Evolutionary conservation across 2,797 vertebrate species (phyloP).

Genomic region (Squalus acanthias): DNA sequence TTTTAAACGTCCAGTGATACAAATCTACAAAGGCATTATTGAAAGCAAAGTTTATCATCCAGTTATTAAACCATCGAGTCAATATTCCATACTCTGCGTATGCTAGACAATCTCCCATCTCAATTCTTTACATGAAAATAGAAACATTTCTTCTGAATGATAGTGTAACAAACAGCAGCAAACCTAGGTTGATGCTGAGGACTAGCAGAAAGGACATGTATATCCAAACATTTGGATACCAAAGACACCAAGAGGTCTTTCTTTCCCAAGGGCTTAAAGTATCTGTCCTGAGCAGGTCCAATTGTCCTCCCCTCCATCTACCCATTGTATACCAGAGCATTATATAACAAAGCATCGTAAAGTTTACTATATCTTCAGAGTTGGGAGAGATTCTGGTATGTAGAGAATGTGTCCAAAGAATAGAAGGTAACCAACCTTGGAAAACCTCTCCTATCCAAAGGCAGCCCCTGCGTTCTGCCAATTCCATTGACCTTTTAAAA

Average conservation of each 20-base stretch:
- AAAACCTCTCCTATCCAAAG: not conserved
- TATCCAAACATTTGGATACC: no score
- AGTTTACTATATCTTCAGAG: no score
- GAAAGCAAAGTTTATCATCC: not conserved
- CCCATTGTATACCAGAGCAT: no score
- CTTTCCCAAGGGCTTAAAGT: no score
- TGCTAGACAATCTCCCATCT: not conserved
- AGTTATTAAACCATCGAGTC: not conserved
- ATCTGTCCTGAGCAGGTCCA: no score
- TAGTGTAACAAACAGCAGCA: no score
- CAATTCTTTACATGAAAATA: not conserved
- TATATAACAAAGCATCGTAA: no score
- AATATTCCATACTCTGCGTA: not conserved
- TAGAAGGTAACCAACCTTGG: no score
- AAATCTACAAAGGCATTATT: not conserved
- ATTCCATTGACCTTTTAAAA: not conserved
- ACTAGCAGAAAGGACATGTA: no score
- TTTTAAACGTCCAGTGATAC: not conserved
- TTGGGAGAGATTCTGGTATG: not conserved
- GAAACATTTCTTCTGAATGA: not conserved
- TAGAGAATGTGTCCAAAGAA: not conserved
- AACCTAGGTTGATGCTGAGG: no score
- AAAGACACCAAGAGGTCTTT: no score
- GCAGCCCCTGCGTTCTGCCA: not conserved
- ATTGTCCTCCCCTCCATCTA: no score